Conservation (phyloP, 64 coral and sea anemone species). For the Dendrophyllia cribrosa region DNA sequence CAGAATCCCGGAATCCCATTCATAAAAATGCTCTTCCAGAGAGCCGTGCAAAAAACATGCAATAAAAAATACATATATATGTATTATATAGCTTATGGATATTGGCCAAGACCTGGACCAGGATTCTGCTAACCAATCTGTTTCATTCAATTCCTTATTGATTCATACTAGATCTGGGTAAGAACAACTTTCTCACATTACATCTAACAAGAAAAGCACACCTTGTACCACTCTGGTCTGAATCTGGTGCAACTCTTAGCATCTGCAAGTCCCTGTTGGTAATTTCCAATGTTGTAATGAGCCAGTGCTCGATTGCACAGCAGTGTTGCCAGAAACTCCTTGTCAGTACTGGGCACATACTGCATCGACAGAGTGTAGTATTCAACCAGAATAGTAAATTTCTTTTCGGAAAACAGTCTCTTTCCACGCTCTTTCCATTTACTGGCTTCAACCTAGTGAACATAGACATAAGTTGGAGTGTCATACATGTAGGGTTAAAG, state of each 20-base stretch:
- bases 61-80: too few species aligned
- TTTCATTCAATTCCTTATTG: too few species aligned
- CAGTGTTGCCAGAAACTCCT: slow-evolving; percentile 68
- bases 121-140: too few species aligned
- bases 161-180: too few species aligned
- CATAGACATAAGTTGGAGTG: not conserved
- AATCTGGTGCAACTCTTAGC: slow-evolving; percentile 66
- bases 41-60: too few species aligned
- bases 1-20: too few species aligned
- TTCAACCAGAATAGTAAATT: slow-evolving; percentile 40
- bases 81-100: too few species aligned
- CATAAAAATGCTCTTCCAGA: too few species aligned
- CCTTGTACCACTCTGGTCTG: slow-evolving; percentile 69
- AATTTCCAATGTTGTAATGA: slow-evolving; percentile 61
- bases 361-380: slow-evolving; percentile 78
- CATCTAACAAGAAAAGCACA: not conserved
- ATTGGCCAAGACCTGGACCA: too few species aligned
- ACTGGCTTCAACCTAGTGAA: slow-evolving; percentile 51
- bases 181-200: too few species aligned
- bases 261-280: slow-evolving; percentile 63
- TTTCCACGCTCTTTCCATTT: slow-evolving; percentile 82
- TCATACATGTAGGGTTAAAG: not conserved
- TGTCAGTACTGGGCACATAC: slow-evolving; percentile 71
- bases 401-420: slow-evolving; percentile 62
- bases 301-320: slow-evolving; percentile 75